phyloP scores from a whole-genome alignment of 2,888 invertebrate species.

The Diarsia brunnea region DNA sequence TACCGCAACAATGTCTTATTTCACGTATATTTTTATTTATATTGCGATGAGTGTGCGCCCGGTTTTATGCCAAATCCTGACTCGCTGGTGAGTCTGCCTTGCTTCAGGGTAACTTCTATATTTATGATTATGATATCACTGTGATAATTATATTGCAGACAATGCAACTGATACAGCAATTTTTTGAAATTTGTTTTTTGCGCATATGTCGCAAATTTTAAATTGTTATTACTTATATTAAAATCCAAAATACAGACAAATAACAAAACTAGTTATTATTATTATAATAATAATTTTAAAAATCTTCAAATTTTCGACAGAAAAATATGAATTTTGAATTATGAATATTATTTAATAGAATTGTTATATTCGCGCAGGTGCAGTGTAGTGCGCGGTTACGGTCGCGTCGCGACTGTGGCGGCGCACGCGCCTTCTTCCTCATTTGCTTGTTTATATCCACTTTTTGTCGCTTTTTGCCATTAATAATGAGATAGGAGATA shows the following conservation, averaged over 20 bases:
- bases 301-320: no score
- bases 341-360: slow-evolving; percentile 47
- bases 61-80: slow-evolving; percentile 77
- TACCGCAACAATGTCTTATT: slow-evolving; percentile 65
- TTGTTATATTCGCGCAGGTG: slow-evolving; percentile 67
- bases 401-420: slow-evolving; percentile 78
- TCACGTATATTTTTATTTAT: slow-evolving; percentile 70
- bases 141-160: slow-evolving; percentile 34
- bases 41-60: slow-evolving; percentile 71
- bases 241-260: neutral
- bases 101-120: slow-evolving; percentile 62
- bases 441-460: slow-evolving; percentile 66
- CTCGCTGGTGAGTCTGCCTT: slow-evolving; percentile 67
- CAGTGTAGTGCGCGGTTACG: slow-evolving; percentile 74
- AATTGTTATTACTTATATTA: neutral
- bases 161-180: slow-evolving; percentile 30
- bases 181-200: neutral
- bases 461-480: slow-evolving; percentile 66
- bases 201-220: neutral
- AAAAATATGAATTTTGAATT: slow-evolving; percentile 52
- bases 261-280: neutral
- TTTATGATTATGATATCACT: slow-evolving; percentile 63
- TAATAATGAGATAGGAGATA: slow-evolving; percentile 58
- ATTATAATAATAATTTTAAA: no score
- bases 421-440: slow-evolving; percentile 71